Evolutionary conservation across 2,888 invertebrate genomes (phyloP).

Genomic region (Magallana nippona): DNA sequence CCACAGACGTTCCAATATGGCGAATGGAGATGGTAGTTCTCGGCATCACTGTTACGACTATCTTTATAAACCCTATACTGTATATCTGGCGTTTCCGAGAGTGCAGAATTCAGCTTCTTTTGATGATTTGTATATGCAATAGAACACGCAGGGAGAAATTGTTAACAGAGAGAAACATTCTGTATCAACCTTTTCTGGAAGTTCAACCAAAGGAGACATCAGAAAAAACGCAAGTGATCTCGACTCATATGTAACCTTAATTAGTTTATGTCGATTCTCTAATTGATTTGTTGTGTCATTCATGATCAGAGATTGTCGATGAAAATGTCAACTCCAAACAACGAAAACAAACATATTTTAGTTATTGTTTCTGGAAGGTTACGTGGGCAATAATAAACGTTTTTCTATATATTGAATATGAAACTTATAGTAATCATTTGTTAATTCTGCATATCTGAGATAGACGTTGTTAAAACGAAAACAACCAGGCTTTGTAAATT

Average conservation of each 20-base stretch:
- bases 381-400: too few species aligned
- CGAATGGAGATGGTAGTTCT: background rate
- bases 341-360: too few species aligned
- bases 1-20: background rate
- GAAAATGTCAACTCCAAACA: too few species aligned
- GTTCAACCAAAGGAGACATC: slow-evolving; percentile 18
- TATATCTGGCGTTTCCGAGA: slow-evolving; percentile 39
- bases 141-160: background rate
- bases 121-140: slow-evolving; percentile 7
- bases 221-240: background rate
- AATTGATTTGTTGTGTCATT: too few species aligned
- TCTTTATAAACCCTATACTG: slow-evolving; percentile 31
- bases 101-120: slow-evolving; percentile 32
- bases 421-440: too few species aligned
- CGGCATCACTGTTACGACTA: background rate
- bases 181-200: slow-evolving; percentile 34
- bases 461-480: too few species aligned
- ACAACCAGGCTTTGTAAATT: too few species aligned
- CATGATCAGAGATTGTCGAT: too few species aligned
- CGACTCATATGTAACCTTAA: background rate
- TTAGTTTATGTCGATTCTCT: too few species aligned
- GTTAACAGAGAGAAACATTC: slow-evolving; percentile 12
- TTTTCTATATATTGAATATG: too few species aligned
- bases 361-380: too few species aligned
- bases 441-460: too few species aligned